Evolutionary conservation across 2,797 vertebrate species (phyloP), one percentile per base, ranked within the genome.

Genomic region (Danio choprae): DNA sequence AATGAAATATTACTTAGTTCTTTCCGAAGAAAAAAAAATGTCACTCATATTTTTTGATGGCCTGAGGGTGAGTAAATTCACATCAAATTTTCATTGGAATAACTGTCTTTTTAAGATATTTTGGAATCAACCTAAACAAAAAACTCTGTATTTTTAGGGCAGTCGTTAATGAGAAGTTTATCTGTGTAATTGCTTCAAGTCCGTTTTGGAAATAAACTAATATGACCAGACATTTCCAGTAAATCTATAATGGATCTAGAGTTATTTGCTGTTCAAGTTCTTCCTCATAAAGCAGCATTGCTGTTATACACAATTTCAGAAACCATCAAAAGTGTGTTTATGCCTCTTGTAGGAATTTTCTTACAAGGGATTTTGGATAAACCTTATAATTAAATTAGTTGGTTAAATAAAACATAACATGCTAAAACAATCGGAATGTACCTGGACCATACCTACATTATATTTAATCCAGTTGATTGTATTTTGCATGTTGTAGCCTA

Each of bases 191-290:
- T 71, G 22, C 22, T 81, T 44, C 48, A 62, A 69, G 46, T 69
- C 36, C 48, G 55, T 60, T 56, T 20, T 72, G 44, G 48, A 51
- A 41, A 74, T 16, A 63, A 87, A 89, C 90, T 92, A 91, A 90
- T 53, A 88, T 90, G 86, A 86, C 87, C 90, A 91, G 84, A 84
- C 85, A 90, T 91, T 90, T 91, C 89, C 89, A 89, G 91, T 89
- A 92, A 93, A 82, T 81, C 80, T 87, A 87, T 93, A 94, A 93
- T 93, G 92, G 89, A 88, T 86, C 84, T 8, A n/a, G 68, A 64
- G 40, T 10, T 41, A 58, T 9, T 71, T 72, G 36, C 43, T 59
- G 68, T 70, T 69, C 58, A 73, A 76, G 63, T 44, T 9, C 22
- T 59, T 38, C 48, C 8, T 44, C 70, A 56, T 72, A 7, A 75